Conservation (phyloP, 1,140 invertebrate genomes). For the Anadara kagoshimensis region DNA sequence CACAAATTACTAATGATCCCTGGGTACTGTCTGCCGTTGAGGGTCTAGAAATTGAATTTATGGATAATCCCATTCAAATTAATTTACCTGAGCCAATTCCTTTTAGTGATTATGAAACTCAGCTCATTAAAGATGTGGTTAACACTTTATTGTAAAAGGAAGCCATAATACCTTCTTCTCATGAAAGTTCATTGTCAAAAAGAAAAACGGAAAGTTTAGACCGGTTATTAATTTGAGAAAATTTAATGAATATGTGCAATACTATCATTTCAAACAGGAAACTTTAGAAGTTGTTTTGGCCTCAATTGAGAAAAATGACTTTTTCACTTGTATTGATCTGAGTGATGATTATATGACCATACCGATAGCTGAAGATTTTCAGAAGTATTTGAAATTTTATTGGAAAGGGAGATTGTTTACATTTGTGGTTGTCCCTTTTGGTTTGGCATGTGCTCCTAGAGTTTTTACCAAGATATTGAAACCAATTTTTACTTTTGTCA, state of each 20-base stretch:
- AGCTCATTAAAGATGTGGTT: not conserved
- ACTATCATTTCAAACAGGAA: slow-evolving; percentile 17
- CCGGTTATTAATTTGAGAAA: slow-evolving; percentile 37
- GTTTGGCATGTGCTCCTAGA: slow-evolving; percentile 23
- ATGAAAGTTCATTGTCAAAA: not conserved
- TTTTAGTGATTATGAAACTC: not conserved
- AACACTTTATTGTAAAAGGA: not conserved
- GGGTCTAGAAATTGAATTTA: not conserved
- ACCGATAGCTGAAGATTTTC: not conserved
- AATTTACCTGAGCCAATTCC: not conserved
- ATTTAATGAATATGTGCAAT: slow-evolving; percentile 2
- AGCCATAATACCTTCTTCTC: not conserved
- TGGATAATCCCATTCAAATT: not conserved
- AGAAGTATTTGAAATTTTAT: slow-evolving; percentile 25
- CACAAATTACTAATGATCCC: not conserved
- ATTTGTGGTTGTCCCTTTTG: slow-evolving; percentile 27
- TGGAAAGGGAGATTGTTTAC: slow-evolving; percentile 26
- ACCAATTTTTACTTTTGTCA: slow-evolving; percentile 4
- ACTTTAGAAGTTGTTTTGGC: slow-evolving; percentile 4
- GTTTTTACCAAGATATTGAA: slow-evolving; percentile 18
- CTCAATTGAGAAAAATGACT: not conserved
- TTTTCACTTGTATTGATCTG: slow-evolving; percentile 13
- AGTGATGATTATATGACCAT: slow-evolving; percentile 22
- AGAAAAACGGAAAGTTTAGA: slow-evolving; percentile 4
- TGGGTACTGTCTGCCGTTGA: not conserved